Evolutionary conservation across 1,140 invertebrate genomes (phyloP).

Genomic region (Tetraneura akinire): DNA sequence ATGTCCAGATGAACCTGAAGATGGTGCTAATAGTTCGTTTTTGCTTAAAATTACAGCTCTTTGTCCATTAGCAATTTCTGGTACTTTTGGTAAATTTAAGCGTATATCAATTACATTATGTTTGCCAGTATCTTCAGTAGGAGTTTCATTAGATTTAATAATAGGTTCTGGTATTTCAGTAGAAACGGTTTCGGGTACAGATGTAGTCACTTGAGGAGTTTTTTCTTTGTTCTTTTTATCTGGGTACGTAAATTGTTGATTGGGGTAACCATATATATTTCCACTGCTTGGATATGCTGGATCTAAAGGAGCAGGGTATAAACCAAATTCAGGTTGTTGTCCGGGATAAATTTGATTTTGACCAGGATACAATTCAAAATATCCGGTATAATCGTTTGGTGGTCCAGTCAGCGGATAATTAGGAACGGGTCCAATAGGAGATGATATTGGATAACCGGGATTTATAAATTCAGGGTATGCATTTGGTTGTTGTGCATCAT

Average conservation of each 20-base stretch:
- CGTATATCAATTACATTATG: slow-evolving; percentile 29
- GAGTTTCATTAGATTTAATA: not conserved
- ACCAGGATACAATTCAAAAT: not conserved
- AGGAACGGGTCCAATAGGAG: not conserved
- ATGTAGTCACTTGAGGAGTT: slow-evolving; percentile 8
- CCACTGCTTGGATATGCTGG: not conserved
- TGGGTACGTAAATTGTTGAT: not conserved
- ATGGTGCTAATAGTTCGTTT: not conserved
- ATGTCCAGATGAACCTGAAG: slow-evolving; percentile 8
- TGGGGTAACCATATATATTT: not conserved
- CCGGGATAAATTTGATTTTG: slow-evolving; percentile 9
- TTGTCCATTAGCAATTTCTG: not conserved
- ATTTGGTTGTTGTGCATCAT: slow-evolving; percentile 7
- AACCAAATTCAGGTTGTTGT: not conserved
- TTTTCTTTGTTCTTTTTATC: not conserved
- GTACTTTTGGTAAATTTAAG: not conserved
- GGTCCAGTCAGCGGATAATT: slow-evolving; percentile 3
- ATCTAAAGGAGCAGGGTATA: not conserved
- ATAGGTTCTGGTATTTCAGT: not conserved
- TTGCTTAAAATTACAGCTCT: slow-evolving; percentile 1
- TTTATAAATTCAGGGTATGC: not conserved
- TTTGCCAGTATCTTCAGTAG: not conserved
- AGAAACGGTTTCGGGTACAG: not conserved
- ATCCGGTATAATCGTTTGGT: not conserved
- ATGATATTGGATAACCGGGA: slow-evolving; percentile 42